Base-by-base conservation (phyloP, 2,797 vertebrate genomes). In the Botia kubotai region DNA sequence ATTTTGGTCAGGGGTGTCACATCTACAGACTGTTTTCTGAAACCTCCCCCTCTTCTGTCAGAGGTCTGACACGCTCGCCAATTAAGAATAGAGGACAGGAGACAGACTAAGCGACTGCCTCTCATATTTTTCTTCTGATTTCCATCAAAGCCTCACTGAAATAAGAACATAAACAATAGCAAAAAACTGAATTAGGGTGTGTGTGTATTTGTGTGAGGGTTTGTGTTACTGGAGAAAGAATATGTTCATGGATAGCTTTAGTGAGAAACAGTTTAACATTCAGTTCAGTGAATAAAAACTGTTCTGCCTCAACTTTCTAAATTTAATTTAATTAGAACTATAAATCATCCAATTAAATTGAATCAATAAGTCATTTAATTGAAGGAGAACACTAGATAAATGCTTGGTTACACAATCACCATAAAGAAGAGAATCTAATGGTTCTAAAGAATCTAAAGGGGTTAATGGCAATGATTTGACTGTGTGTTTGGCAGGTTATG, bases 401-500 rank as follows among this genome's bases (percentile, higher is more conserved):
- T 52, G 23, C 43, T 50, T 75, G 12, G 46, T 16, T 19, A 29
- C 53, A 21, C 39, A 48, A n/a, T 29, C 43, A 73, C 2, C 57
- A n/a, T 46, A 2, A 8, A 26, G 48, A 29, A 50, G 11, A 52
- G 1, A 66, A 53, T 65, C n/a, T 43, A 39, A 39, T 39, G 16
- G 13, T 13, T 8, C 4, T 39, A 39, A 39, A 39, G 6, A 39
- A 6, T 39, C 6, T 39, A 39, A 39, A 39, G 11, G 17, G n/a
- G 4, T 77, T 68, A 52, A 63, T 36, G 12, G 2, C 29, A 36
- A 39, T 10, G 4, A 16, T 33, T 52, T 79, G 46, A 58, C 26
- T 78, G 1, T 74, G 39, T 81, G n/a, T 82, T 26, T 78, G 50
- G 70, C 85, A 96, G 91, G 92, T 90, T 87, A 91, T 1, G 74